Base-by-base conservation (phyloP, 37 sponge, comb jelly and placozoan genomes). In the Lycopodina hypogea region DNA sequence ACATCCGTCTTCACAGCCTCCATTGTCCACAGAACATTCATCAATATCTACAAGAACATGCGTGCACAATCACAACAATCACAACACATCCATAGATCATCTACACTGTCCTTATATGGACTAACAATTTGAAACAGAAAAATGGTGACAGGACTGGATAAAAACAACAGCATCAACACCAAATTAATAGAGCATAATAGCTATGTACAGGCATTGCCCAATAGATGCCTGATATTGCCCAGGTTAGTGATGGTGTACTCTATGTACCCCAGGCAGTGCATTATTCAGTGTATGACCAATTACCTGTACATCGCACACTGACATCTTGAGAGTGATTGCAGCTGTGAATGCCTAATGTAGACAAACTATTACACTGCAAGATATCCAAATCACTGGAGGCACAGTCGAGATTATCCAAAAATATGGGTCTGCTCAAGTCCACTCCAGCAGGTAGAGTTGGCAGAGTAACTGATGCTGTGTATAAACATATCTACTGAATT, bases 261-360 rank as follows among this genome's bases (percentile, higher is more conserved):
- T n/a, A n/a, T n/a, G n/a, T n/a, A n/a, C n/a, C n/a, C n/a, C n/a
- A n/a, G n/a, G n/a, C n/a, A n/a, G n/a, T n/a, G n/a, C n/a, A n/a
- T n/a, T n/a, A n/a, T n/a, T n/a, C n/a, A n/a, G n/a, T n/a, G n/a
- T n/a, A n/a, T n/a, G n/a, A n/a, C n/a, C n/a, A n/a, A n/a, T 73
- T 22, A 73, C 45, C 45, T 22, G 45, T 70, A 35, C 45, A 42
- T 70, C 45, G 11, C 6, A 70, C 42, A 70, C 42, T 70, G 33
- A 65, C 66, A 65, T 65, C 66, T 33, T 75, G 75, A 30, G 75
- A 75, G 60, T 75, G 68, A 45, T 26, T 52, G 48, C 67, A 78
- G 23, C 0, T 33, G 35, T 66, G 41, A 34, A 55, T 6, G 33
- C 64, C 64, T 40, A 61, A 33, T 18, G 39, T 4, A 1, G 68